Evolutionary conservation across 35 echinoderm and acorn worm species (phyloP).

Genomic region (Diadema setosum): DNA sequence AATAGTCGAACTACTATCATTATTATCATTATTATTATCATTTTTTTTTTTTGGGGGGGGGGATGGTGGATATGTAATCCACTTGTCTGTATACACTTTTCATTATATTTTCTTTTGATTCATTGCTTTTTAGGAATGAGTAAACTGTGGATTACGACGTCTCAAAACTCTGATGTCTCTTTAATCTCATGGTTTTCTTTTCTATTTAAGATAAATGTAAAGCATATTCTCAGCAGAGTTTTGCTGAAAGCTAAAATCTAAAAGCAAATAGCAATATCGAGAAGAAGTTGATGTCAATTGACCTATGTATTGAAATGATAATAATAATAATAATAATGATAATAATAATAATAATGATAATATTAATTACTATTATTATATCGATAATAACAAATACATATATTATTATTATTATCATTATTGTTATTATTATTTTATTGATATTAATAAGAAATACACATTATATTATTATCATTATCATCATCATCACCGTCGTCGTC

Average conservation of each 20-base stretch:
- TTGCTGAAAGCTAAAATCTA: neutral
- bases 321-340: neutral
- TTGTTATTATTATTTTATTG: neutral
- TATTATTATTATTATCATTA: neutral
- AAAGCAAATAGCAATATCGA: neutral
- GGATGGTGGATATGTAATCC: too few relatives aligned
- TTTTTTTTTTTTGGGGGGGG: too few relatives aligned
- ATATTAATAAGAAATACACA: neutral
- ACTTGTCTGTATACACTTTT: too few relatives aligned
- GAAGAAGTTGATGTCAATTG: neutral
- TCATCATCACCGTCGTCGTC: neutral
- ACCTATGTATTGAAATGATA: too few relatives aligned
- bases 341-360: neutral
- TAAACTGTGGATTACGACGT: too few relatives aligned
- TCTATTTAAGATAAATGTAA: neutral
- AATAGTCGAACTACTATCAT: too few relatives aligned
- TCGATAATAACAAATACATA: neutral
- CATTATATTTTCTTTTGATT: neutral
- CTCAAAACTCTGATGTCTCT: too few relatives aligned
- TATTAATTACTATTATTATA: neutral
- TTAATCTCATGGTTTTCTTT: neutral
- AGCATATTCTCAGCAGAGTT: neutral
- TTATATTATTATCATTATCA: neutral
- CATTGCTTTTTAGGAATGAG: neutral
- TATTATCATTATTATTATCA: too few relatives aligned